Conservation (phyloP, 2,888 invertebrate genomes). For the Stenurella melanura region DNA sequence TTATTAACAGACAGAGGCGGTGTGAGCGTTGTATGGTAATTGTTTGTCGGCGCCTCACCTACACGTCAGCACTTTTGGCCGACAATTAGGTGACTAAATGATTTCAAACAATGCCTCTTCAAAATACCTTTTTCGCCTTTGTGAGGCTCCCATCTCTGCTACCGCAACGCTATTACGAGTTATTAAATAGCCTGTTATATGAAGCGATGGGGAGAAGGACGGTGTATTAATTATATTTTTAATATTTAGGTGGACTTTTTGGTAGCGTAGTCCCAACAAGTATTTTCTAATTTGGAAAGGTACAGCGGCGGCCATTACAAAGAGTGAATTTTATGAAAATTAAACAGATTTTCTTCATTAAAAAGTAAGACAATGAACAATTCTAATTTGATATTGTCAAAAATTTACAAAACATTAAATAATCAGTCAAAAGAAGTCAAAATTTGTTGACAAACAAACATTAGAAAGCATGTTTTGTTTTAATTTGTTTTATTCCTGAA, state of each 20-base stretch:
- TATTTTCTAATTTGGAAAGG: neutral
- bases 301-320: neutral
- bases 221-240: too few relatives aligned
- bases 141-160: conserved; percentile 37
- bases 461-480: too few relatives aligned
- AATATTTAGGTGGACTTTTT: too few relatives aligned
- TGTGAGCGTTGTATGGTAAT: conserved; percentile 65
- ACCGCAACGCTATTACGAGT: conserved; percentile 37
- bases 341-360: neutral
- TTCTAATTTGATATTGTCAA: too few relatives aligned
- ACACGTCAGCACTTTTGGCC: conserved; percentile 71
- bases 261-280: neutral
- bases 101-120: conserved; percentile 66
- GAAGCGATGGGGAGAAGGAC: neutral
- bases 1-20: conserved; percentile 61
- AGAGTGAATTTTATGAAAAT: neutral
- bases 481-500: too few relatives aligned
- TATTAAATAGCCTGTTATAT: conserved; percentile 32
- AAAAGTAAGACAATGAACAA: neutral
- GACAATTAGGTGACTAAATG: conserved; percentile 73
- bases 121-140: conserved; percentile 24
- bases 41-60: conserved; percentile 71
- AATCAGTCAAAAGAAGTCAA: too few relatives aligned
- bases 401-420: too few relatives aligned
- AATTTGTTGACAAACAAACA: too few relatives aligned